Evolutionary conservation across 2,113 vertebrate genomes (phyloP).

Genomic region (Pimephales promelas): DNA sequence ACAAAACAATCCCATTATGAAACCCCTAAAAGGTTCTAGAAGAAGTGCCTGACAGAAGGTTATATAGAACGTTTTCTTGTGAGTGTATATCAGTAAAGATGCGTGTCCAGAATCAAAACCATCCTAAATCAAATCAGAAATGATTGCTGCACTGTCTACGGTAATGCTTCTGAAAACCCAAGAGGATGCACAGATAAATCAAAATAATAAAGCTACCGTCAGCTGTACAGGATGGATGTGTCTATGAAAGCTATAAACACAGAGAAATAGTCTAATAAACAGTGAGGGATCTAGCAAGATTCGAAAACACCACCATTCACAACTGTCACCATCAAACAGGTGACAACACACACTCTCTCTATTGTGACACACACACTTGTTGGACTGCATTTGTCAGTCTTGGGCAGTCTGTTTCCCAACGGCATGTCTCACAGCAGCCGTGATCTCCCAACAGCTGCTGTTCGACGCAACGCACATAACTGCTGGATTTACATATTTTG

Average conservation of each 20-base stretch:
- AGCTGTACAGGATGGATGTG: conserved; percentile 65
- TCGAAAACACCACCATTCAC: conserved; percentile 39
- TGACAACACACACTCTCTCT: conserved; percentile 28
- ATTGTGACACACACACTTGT: conserved; percentile 24
- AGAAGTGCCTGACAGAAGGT: too few relatives aligned
- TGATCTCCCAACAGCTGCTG: conserved; percentile 14
- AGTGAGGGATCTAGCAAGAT: conserved; percentile 28
- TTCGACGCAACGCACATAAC: conserved; percentile 3
- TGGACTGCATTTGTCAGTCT: conserved; percentile 60
- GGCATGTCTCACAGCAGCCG: conserved; percentile 6
- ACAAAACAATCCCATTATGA: too few relatives aligned
- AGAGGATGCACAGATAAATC: conserved; percentile 17
- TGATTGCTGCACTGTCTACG: conserved; percentile 16
- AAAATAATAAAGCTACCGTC: conserved; percentile 47
- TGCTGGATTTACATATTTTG: conserved; percentile 8
- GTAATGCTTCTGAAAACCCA: conserved; percentile 33
- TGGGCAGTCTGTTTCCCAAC: conserved; percentile 36
- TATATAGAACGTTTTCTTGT: too few relatives aligned
- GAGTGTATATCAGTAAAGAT: background rate
- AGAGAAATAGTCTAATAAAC: conserved; percentile 35
- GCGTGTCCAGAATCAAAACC: conserved; percentile 15
- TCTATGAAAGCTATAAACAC: conserved; percentile 56
- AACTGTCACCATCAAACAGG: conserved; percentile 39
- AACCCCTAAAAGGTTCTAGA: too few relatives aligned
- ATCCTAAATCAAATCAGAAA: conserved; percentile 33